These are phyloP conservation scores for Neosilurus mollespiculum DNA, from an alignment of 2,797 vertebrate species.

Conservation along the genomic window DNA sequence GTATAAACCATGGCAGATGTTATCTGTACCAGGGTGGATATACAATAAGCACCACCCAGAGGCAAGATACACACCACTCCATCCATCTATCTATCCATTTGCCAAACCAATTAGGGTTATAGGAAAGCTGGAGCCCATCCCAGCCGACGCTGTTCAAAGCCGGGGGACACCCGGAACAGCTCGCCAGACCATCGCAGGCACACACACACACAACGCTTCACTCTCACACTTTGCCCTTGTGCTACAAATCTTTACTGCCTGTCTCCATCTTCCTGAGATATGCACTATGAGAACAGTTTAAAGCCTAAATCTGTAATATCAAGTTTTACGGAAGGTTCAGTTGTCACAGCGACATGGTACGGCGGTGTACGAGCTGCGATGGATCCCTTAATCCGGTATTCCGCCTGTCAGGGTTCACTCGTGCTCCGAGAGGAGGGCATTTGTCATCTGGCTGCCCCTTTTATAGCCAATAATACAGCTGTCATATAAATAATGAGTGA, in stretches of 20 bases:
- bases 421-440: constrained; percentile 62
- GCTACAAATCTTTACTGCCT: neutral
- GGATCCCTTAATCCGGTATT: constrained; percentile 49
- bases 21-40: too few relatives aligned
- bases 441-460: constrained; percentile 61
- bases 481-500: constrained; percentile 61
- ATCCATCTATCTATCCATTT: too few relatives aligned
- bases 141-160: too few relatives aligned
- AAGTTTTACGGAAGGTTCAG: constrained; percentile 31
- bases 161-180: too few relatives aligned
- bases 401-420: constrained; percentile 57
- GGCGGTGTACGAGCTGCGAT: constrained; percentile 34
- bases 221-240: neutral
- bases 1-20: neutral
- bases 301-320: constrained; percentile 32
- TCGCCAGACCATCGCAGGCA: too few relatives aligned
- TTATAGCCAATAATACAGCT: constrained; percentile 67
- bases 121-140: too few relatives aligned
- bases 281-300: constrained; percentile 11
- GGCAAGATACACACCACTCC: too few relatives aligned
- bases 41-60: too few relatives aligned
- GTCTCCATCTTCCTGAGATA: neutral
- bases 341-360: constrained; percentile 40
- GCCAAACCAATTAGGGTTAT: too few relatives aligned
- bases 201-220: too few relatives aligned